phyloP scores from a whole-genome alignment of 2,113 vertebrate genomes.

The Amphiprion ocellaris region DNA sequence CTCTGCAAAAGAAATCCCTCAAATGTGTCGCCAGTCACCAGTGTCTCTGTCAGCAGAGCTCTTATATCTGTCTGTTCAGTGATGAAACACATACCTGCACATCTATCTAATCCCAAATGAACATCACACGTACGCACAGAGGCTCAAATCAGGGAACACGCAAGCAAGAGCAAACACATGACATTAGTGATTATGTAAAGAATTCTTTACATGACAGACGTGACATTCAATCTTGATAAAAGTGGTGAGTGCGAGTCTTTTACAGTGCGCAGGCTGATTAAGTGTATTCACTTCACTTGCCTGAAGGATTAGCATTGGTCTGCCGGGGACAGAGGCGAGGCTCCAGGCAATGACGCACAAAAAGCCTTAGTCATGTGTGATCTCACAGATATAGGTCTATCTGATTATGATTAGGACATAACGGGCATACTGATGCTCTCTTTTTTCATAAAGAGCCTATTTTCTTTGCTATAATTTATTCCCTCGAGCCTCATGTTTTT shows the following conservation, averaged over 20 bases:
- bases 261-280: neutral
- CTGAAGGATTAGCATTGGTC: slow-evolving; percentile 39
- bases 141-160: neutral
- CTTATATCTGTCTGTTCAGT: slow-evolving; percentile 45
- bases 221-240: slow-evolving; percentile 45
- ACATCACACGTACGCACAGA: slow-evolving; percentile 10
- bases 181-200: slow-evolving; percentile 10
- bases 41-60: slow-evolving; percentile 10
- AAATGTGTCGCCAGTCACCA: neutral
- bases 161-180: neutral
- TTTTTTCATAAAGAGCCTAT: slow-evolving; percentile 1
- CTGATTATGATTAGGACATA: slow-evolving; percentile 31
- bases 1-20: slow-evolving; percentile 20
- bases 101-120: slow-evolving; percentile 27
- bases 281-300: slow-evolving; percentile 5
- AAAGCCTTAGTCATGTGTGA: slow-evolving; percentile 17
- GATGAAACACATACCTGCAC: slow-evolving; percentile 53
- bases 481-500: too few relatives aligned
- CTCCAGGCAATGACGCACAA: slow-evolving; percentile 68
- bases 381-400: slow-evolving; percentile 37
- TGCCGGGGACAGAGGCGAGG: slow-evolving; percentile 10
- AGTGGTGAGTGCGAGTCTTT: neutral
- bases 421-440: neutral
- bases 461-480: neutral
- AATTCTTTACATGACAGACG: slow-evolving; percentile 22